Base-by-base conservation (phyloP, 2,888 invertebrate genomes). In the Callyntrura sp. region DNA sequence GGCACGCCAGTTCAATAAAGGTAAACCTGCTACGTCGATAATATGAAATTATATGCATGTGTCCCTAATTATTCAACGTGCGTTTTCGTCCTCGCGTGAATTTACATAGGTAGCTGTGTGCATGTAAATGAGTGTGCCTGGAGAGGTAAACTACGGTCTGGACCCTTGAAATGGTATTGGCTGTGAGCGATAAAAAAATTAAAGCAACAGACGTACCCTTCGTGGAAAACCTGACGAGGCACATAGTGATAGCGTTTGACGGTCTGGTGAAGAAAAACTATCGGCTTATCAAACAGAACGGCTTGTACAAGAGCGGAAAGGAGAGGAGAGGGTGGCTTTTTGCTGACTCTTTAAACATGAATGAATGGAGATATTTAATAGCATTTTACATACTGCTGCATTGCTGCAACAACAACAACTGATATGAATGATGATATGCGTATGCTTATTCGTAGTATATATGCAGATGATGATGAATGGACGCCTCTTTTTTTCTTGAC, bases 401-500 rank as follows among this genome's bases (percentile, higher is more conserved):
- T 6, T 35, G 35, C 35, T 35, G 35, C 35, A 4, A 6, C 48
- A 17, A 35, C 55, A 55, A n/a, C 70, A 35, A 35, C 35, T 35
- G 35, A 35, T 35, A 35, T 35, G 35, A 35, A 35, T 35, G 35
- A 35, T 35, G 35, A 35, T 51, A 76, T 12, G 3, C 0, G 12
- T 35, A 79, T 35, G 12, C 48, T n/a, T n/a, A n/a, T n/a, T n/a
- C n/a, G n/a, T 35, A 60, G 62, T 17, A 65, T 9, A 57, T 62
- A 25, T 57, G n/a, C 55, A 48, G 55, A 84, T 85, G 78, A 55
- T 55, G 62, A 83, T 88, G 76, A 57, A 88, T 88, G 76, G 55
- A 70, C 65, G 57, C 48, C 28, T 48, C 68, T 70, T 35, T 76
- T 79, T 83, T 88, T 65, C 88, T 88, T 88, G 88, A 88, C 88